Evolutionary conservation across 30 jellyfish, hydroid and myxozoan genomes (phyloP), one percentile per base, ranked within the genome.

Genomic region (Clytia hemisphaerica): DNA sequence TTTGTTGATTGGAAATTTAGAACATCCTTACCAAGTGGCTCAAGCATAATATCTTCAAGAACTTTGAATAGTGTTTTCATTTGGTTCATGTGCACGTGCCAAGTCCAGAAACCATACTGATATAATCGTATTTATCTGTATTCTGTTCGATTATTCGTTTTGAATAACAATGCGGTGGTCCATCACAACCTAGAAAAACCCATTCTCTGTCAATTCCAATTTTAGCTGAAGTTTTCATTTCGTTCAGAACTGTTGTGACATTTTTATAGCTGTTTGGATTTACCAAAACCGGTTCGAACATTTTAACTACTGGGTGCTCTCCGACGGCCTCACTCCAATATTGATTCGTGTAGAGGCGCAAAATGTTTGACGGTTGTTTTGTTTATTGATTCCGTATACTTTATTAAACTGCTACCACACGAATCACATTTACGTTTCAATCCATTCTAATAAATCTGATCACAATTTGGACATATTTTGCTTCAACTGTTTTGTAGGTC

Each of bases 221-320:
- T 0, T n/a, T n/a, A n/a, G n/a, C 15, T 0, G 1, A 4, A 0
- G 0, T 0, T 51, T n/a, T 12, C 51, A 22, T 57, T 57, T 6
- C 25, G 0, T 2, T 57, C 54, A 0, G 30, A 21, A 0, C 30
- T 0, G 0, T 0, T 0, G 25, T 45, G 1, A 57, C 6, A 0
- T 57, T 57, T 1, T 57, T 57, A 21, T 57, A 57, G 49, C 70
- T 57, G 70, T 57, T 57, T 2, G 70, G 70, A 21, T 57, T 14
- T 0, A 57, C 44, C 0, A 57, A 1, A n/a, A 57, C 30, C 0
- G 70, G 44, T 57, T 57, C 70, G 0, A 1, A 25, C 57, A 57
- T 2, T 1, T 1, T 1, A 0, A 57, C 30, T 1, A 2, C 1
- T 6, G 57, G 57, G n/a, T n/a, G n/a, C n/a, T n/a, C n/a, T n/a